A percentile compares a stretch with the other conserved stretches of the same genome.
phyloP scores from a whole-genome alignment of 2,113 vertebrate species.

The Chloropsis hardwickii region DNA sequence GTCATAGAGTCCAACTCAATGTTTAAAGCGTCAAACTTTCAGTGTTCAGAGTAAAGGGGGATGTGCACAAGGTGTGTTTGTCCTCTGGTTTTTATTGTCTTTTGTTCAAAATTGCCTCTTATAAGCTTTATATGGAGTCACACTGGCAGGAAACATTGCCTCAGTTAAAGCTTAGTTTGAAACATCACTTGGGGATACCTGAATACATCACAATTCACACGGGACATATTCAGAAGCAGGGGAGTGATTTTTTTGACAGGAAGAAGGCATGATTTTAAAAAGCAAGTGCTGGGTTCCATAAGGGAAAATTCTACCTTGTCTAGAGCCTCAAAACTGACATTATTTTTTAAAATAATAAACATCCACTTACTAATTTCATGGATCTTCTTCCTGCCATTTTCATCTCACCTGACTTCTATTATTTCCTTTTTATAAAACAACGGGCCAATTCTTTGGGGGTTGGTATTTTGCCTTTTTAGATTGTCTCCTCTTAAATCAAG shows the following conservation, averaged over 20 bases:
- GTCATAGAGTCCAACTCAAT: fast-evolving
- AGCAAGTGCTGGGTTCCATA: fast-evolving
- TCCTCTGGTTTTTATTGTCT: neutral
- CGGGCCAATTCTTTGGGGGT: too few relatives aligned
- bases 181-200: neutral
- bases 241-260: neutral
- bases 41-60: neutral
- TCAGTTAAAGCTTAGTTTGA: neutral
- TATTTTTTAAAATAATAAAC: neutral
- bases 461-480: neutral
- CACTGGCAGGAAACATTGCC: neutral
- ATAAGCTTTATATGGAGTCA: neutral
- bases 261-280: neutral
- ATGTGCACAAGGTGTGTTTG: neutral
- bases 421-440: neutral
- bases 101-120: neutral
- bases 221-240: neutral
- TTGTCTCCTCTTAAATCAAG: neutral
- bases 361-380: neutral
- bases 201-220: neutral
- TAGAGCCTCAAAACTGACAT: neutral
- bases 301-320: neutral
- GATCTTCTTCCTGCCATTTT: neutral
- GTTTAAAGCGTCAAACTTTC: neutral
- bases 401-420: neutral